Conservation (phyloP, 2,113 vertebrate genomes). For the Lagenorhynchus albirostris region DNA sequence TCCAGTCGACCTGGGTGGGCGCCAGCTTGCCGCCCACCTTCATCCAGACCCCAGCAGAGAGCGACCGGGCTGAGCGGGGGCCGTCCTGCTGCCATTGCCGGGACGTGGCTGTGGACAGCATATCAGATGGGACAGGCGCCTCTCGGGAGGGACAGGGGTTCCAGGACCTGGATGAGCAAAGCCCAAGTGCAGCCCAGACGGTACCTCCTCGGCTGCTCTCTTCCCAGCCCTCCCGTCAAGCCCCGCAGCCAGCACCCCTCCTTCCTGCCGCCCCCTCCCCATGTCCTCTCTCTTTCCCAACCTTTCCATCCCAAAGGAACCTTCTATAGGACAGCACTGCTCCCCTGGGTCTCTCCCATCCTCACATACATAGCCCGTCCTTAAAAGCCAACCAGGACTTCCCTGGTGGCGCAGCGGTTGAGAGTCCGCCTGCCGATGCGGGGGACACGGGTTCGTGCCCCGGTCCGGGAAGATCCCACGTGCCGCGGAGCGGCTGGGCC, state of each 20-base stretch:
- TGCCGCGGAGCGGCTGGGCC: too few relatives aligned
- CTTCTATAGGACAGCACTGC: accelerated
- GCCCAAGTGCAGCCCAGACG: accelerated
- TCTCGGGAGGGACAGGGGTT: accelerated
- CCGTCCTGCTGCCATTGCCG: accelerated
- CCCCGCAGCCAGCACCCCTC: accelerated
- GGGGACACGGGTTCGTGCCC: too few relatives aligned
- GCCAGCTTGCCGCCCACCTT: accelerated
- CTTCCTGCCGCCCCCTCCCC: not conserved
- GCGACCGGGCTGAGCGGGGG: accelerated
- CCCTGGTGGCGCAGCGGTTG: too few relatives aligned
- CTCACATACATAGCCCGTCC: too few relatives aligned
- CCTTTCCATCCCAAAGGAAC: not conserved
- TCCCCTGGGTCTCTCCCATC: too few relatives aligned
- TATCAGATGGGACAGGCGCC: accelerated
- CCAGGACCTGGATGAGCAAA: accelerated
- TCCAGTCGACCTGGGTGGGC: accelerated
- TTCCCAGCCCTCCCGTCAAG: not conserved
- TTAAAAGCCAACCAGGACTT: too few relatives aligned
- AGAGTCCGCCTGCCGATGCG: too few relatives aligned
- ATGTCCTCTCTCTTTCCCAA: accelerated
- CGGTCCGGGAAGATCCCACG: too few relatives aligned
- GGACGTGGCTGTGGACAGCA: accelerated
- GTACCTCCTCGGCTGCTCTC: not conserved
- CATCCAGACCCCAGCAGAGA: not conserved